A percentile compares a stretch with the other conserved stretches of the same genome.
Conservation (phyloP, 2,888 invertebrate genomes). For the Priocnemis perturbator region DNA sequence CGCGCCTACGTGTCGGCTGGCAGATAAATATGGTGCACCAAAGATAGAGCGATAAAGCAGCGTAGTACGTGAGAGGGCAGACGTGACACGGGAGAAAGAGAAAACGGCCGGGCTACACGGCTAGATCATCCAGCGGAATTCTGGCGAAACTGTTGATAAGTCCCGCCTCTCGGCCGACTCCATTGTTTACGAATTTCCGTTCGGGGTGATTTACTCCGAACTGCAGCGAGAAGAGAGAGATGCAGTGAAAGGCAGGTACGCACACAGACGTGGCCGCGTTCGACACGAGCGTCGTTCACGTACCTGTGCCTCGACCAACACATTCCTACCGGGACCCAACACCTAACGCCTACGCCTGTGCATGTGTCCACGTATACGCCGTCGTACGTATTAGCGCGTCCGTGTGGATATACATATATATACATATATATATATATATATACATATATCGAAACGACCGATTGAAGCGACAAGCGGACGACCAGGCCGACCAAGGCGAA, state of each 20-base stretch:
- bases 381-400: too few relatives aligned
- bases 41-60: slow-evolving; percentile 9
- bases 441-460: slow-evolving; percentile 2
- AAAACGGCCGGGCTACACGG: neutral
- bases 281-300: too few relatives aligned
- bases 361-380: too few relatives aligned
- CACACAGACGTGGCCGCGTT: too few relatives aligned
- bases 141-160: neutral
- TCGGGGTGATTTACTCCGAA: slow-evolving; percentile 4
- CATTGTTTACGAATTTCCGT: slow-evolving; percentile 1
- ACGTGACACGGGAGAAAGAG: neutral
- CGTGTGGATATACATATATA: neutral
- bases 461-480: slow-evolving; percentile 27
- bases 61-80: neutral
- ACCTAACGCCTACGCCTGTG: too few relatives aligned
- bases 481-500: slow-evolving; percentile 7
- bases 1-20: too few relatives aligned
- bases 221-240: neutral
- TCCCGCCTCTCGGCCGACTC: neutral
- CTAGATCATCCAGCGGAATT: too few relatives aligned
- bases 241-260: slow-evolving; percentile 1
- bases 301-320: too few relatives aligned
- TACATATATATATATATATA: neutral
- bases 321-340: too few relatives aligned
- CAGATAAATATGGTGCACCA: neutral